These are phyloP conservation scores for Drepana arcuata DNA, from an alignment of 1,140 invertebrate species.

Conservation along the genomic window DNA sequence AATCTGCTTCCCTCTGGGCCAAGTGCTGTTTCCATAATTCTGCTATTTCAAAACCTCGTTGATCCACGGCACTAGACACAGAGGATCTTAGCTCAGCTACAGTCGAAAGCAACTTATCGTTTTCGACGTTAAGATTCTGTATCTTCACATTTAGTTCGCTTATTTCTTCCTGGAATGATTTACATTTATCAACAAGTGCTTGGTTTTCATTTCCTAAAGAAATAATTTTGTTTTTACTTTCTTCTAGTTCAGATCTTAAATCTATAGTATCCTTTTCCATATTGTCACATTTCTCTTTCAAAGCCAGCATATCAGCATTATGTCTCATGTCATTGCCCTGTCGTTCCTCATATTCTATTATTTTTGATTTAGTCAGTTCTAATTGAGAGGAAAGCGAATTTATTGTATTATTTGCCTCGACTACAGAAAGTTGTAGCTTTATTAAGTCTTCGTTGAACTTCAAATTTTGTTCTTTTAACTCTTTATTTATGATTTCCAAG, in stretches of 20 bases:
- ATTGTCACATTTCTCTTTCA: constrained; percentile 49
- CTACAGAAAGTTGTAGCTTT: constrained; percentile 12
- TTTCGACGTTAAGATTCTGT: constrained; percentile 48
- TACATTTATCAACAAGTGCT: constrained; percentile 17
- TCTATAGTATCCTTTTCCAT: constrained; percentile 58
- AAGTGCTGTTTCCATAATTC: constrained; percentile 78
- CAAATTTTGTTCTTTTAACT: constrained; percentile 14
- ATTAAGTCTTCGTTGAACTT: constrained; percentile 20
- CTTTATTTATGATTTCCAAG: constrained; percentile 18
- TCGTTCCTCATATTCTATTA: constrained; percentile 14
- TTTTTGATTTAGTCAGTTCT: constrained; percentile 16
- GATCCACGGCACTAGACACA: constrained; percentile 71
- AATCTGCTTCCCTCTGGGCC: constrained; percentile 73
- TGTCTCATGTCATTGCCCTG: constrained; percentile 9
- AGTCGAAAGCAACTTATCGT: constrained; percentile 55
- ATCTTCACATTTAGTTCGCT: constrained; percentile 34
- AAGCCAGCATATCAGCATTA: constrained; percentile 34
- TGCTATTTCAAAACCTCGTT: constrained; percentile 76
- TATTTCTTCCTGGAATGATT: constrained; percentile 28
- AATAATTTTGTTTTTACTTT: constrained; percentile 23
- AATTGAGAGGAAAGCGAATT: constrained; percentile 20
- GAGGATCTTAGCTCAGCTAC: constrained; percentile 57
- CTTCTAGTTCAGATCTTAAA: constrained; percentile 38
- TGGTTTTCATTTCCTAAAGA: constrained; percentile 29
- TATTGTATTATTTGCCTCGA: constrained; percentile 18